A percentile compares a stretch with the other conserved stretches of the same genome.
phyloP scores from a whole-genome alignment of 2,797 vertebrate genomes.

The Enteromius viviparus region DNA sequence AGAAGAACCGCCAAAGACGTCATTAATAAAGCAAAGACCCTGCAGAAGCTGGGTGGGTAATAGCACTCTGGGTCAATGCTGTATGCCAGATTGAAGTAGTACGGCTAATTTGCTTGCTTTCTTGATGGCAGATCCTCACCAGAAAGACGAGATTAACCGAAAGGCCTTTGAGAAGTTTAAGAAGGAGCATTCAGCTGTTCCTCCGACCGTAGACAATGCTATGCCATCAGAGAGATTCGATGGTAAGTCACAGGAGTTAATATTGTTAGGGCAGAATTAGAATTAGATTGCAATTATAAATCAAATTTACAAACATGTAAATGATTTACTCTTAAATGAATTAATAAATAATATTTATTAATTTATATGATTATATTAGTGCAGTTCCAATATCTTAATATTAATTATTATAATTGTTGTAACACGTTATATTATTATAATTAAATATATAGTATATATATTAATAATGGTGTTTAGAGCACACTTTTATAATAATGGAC shows the following conservation, averaged over 20 bases:
- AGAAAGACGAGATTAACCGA: constrained; percentile 97
- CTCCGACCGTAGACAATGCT: constrained; percentile 87
- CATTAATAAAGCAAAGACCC: constrained; percentile 96
- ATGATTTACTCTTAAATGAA: neutral
- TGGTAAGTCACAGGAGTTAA: constrained; percentile 71
- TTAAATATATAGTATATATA: neutral
- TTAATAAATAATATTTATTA: neutral
- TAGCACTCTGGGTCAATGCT: neutral
- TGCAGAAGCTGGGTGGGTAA: constrained; percentile 90
- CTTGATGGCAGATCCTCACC: constrained; percentile 83
- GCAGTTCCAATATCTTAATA: neutral
- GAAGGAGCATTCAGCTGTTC: constrained; percentile 89
- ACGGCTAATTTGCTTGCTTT: neutral
- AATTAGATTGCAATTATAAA: neutral
- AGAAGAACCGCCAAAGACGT: constrained; percentile 96
- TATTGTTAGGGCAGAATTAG: neutral
- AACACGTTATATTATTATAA: neutral
- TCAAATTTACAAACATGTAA: no score
- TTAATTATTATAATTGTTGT: neutral
- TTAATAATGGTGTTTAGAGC: neutral
- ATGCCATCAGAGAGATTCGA: constrained; percentile 93
- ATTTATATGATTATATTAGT: neutral
- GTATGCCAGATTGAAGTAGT: no score
- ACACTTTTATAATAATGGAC: neutral
- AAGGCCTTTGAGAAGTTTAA: constrained; percentile 99